These are phyloP conservation scores for Sipha maydis DNA, from an alignment of 2,888 invertebrate genomes.

Conservation along the genomic window DNA sequence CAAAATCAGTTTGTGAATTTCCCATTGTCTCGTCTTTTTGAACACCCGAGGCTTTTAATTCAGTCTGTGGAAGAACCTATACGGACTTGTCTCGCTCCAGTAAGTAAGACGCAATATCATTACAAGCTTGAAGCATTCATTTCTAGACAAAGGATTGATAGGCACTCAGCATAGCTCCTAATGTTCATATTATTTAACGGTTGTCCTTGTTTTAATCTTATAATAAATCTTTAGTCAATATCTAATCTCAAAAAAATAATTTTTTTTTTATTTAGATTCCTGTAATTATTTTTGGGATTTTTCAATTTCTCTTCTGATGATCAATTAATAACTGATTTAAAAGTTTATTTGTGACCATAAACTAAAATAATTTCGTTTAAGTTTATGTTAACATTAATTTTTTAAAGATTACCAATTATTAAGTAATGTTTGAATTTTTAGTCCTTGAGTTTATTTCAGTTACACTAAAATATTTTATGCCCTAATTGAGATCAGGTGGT, in stretches of 20 bases:
- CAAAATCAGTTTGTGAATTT: neutral
- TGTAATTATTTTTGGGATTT: neutral
- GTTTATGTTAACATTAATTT: neutral
- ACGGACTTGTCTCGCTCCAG: slow-evolving; percentile 38
- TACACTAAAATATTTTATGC: slow-evolving; percentile 1
- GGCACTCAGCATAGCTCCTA: neutral
- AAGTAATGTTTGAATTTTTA: slow-evolving; percentile 22
- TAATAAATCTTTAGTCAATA: neutral
- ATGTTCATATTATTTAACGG: neutral
- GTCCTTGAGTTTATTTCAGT: slow-evolving; percentile 31
- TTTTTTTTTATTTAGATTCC: neutral
- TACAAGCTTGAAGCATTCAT: slow-evolving; percentile 21
- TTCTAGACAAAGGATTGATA: slow-evolving; percentile 20
- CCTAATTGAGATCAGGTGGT: slow-evolving; percentile 45
- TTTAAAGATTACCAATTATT: slow-evolving; percentile 7
- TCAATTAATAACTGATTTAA: neutral
- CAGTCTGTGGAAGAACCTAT: neutral
- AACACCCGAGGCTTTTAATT: neutral
- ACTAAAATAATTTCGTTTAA: neutral
- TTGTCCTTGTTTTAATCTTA: neutral
- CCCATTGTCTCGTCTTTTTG: neutral
- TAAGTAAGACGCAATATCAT: slow-evolving; percentile 60
- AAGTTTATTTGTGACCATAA: neutral
- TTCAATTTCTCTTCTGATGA: neutral
- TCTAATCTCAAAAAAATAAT: neutral